Percentiles rank a stretch among this genome's conserved stretches.
These are phyloP conservation scores for Bambusicola thoracicus DNA, from an alignment of 2,113 vertebrate species.

Conservation along the genomic window DNA sequence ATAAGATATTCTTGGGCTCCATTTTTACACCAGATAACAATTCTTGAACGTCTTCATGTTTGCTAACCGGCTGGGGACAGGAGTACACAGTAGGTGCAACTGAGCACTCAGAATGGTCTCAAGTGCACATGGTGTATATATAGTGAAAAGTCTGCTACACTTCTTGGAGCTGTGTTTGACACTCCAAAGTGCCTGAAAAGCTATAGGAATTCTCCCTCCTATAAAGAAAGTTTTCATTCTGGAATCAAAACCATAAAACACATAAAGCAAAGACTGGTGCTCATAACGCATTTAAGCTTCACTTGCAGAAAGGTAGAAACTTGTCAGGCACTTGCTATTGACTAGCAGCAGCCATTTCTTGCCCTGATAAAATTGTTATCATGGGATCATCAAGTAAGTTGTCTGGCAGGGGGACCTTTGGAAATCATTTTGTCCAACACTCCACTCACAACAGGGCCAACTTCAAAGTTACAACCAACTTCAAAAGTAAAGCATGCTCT, in stretches of 20 bases:
- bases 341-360: not conserved
- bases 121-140: not conserved
- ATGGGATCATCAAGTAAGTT: not conserved
- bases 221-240: not conserved
- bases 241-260: not conserved
- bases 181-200: not conserved
- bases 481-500: not conserved
- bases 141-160: not conserved
- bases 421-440: not conserved
- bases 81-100: not conserved
- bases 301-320: not conserved
- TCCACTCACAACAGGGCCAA: not conserved
- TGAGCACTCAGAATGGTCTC: not conserved
- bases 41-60: not conserved
- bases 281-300: not conserved
- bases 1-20: not conserved
- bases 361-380: not conserved
- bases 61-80: not conserved
- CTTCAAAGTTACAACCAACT: not conserved
- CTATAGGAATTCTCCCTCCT: not conserved
- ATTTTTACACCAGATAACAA: not conserved
- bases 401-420: not conserved
- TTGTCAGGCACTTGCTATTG: not conserved
- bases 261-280: not conserved
- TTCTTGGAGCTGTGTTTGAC: not conserved